Percentiles rank a stretch among this genome's conserved stretches.
phyloP scores from a whole-genome alignment of 2,888 invertebrate genomes.

The Steromphala cineraria region DNA sequence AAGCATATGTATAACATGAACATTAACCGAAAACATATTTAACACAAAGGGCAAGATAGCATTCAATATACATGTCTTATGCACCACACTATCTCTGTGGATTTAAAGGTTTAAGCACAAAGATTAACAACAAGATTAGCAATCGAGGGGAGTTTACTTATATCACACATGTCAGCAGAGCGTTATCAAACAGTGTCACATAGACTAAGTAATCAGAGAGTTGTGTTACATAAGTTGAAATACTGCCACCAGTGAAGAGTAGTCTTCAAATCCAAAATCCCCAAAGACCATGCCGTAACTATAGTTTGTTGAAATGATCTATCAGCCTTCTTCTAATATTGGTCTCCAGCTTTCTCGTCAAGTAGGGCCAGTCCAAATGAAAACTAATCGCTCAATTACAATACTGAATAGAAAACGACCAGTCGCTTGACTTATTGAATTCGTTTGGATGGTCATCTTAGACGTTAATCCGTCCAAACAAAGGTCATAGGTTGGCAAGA shows the following conservation, averaged over 20 bases:
- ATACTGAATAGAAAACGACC: not conserved
- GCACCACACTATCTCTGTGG: too few relatives aligned
- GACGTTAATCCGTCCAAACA: not conserved
- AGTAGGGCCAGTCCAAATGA: not conserved
- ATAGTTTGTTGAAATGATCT: conserved; percentile 1
- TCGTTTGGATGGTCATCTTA: conserved; percentile 10
- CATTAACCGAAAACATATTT: too few relatives aligned
- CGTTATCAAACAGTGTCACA: too few relatives aligned
- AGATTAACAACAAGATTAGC: too few relatives aligned
- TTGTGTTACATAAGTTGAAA: not conserved
- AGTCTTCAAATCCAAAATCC: not conserved
- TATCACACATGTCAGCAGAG: too few relatives aligned
- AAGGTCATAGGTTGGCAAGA: conserved; percentile 2
- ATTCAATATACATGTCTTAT: too few relatives aligned
- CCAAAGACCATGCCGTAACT: not conserved
- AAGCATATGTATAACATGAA: too few relatives aligned
- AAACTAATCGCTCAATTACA: conserved; percentile 10
- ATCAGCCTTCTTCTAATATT: conserved; percentile 7
- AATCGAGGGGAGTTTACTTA: too few relatives aligned
- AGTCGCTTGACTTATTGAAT: conserved; percentile 15
- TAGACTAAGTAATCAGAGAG: too few relatives aligned
- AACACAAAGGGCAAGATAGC: too few relatives aligned
- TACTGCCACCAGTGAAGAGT: not conserved
- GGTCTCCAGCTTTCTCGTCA: not conserved
- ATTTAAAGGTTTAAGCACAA: too few relatives aligned